These are phyloP conservation scores for Upupa epops DNA, from an alignment of 2,113 vertebrate genomes.

Conservation along the genomic window DNA sequence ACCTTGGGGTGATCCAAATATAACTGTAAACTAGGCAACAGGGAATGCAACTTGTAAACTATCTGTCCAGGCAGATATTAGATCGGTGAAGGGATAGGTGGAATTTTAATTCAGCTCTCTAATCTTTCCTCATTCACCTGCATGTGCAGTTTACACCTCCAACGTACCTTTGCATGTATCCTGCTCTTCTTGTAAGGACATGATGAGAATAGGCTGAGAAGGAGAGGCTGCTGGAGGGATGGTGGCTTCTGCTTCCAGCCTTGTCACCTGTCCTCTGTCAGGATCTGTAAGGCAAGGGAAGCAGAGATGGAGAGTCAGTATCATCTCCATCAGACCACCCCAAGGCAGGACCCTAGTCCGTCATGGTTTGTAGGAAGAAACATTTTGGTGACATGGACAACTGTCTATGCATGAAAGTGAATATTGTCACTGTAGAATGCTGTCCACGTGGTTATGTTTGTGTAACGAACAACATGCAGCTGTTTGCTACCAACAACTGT, in stretches of 20 bases:
- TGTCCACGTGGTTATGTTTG: no score
- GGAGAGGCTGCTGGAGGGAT: slow-evolving; percentile 6
- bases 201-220: slow-evolving; percentile 1
- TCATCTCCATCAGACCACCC: background rate
- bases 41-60: background rate
- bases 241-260: slow-evolving; percentile 43
- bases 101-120: background rate
- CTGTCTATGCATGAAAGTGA: background rate
- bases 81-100: background rate
- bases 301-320: background rate
- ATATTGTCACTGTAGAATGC: background rate
- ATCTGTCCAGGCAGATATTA: background rate
- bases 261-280: slow-evolving; percentile 23
- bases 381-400: background rate
- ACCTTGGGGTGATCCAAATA: background rate
- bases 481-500: background rate
- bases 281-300: slow-evolving; percentile 42
- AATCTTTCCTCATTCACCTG: background rate
- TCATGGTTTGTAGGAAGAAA: background rate
- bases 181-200: slow-evolving; percentile 43
- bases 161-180: slow-evolving; percentile 64
- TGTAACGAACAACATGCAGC: no score
- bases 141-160: background rate
- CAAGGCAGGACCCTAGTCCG: background rate
- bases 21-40: background rate